Percentiles rank a stretch among this genome's conserved stretches.
Evolutionary conservation across 2,797 vertebrate species (phyloP).

Genomic region (Holocentrus rufus): DNA sequence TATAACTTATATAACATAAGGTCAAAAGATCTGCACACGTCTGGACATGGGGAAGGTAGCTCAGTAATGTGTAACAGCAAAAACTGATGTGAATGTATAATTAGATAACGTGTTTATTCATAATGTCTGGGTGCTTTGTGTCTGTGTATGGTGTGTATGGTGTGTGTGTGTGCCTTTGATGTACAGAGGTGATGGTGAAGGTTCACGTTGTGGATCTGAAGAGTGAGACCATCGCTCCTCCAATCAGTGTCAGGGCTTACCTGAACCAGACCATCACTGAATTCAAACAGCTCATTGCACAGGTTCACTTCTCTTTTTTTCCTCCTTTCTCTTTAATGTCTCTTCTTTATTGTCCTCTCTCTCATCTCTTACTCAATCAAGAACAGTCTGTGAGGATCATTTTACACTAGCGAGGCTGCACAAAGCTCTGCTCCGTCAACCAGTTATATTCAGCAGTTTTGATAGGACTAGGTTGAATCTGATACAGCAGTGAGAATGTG

Average conservation of each 20-base stretch:
- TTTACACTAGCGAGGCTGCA: too few relatives aligned
- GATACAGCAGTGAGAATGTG: background rate
- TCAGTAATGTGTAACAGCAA: background rate
- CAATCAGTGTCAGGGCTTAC: conserved; percentile 94
- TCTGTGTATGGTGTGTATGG: conserved; percentile 6
- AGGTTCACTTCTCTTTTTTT: conserved; percentile 81
- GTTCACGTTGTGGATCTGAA: conserved; percentile 95
- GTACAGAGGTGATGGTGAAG: conserved; percentile 98
- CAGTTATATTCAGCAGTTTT: background rate
- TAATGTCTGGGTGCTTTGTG: background rate
- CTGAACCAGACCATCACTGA: conserved; percentile 95
- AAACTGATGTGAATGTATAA: background rate
- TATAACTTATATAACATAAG: too few relatives aligned
- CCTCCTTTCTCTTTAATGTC: background rate
- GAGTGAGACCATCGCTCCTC: conserved; percentile 88
- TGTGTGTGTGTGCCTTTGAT: conserved; percentile 27
- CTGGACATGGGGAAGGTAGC: background rate
- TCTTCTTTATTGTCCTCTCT: background rate
- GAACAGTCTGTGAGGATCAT: too few relatives aligned
- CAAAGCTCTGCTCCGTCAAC: background rate
- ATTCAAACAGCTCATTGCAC: conserved; percentile 97
- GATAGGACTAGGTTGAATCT: background rate
- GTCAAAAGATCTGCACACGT: background rate
- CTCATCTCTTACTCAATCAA: too few relatives aligned
- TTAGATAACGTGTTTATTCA: background rate